phyloP scores from a whole-genome alignment of 2,797 vertebrate genomes.

The Pelochelys cantorii region DNA sequence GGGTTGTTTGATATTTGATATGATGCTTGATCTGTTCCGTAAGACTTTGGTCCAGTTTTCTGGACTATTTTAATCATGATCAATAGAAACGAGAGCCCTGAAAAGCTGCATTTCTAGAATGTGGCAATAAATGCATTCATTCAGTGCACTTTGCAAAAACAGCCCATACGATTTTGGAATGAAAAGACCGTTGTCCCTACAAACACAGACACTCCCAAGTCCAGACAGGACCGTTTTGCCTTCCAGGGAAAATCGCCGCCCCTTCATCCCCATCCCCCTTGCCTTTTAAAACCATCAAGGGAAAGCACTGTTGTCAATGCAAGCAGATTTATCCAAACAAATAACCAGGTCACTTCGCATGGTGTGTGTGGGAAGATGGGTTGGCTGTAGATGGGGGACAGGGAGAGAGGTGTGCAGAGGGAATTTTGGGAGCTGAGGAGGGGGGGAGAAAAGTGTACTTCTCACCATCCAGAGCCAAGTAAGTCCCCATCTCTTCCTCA shows the following conservation, averaged over 20 bases:
- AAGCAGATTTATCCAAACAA: not conserved
- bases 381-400: not conserved
- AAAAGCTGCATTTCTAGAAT: not conserved
- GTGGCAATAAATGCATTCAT: conserved; percentile 53
- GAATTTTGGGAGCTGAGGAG: not conserved
- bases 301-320: not conserved
- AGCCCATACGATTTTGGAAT: conserved; percentile 21
- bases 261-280: too few relatives aligned
- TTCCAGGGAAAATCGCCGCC: not conserved
- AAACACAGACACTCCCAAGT: conserved; percentile 29
- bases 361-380: not conserved
- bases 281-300: not conserved
- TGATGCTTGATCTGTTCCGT: not conserved
- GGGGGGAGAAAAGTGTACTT: not conserved
- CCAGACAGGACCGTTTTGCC: conserved; percentile 41
- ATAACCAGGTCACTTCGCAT: not conserved
- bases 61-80: conserved; percentile 20
- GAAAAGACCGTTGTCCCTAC: conserved; percentile 56
- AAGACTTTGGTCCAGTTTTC: conserved; percentile 14
- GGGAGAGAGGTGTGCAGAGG: not conserved
- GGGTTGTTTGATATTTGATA: not conserved
- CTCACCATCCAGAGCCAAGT: not conserved
- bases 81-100: conserved; percentile 20
- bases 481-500: not conserved
- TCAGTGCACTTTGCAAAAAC: conserved; percentile 38